A percentile compares a stretch with the other conserved stretches of the same genome.
These are phyloP conservation scores for Mormyrops boulengeri DNA, from an alignment of 2,797 vertebrate genomes.

Conservation along the genomic window DNA sequence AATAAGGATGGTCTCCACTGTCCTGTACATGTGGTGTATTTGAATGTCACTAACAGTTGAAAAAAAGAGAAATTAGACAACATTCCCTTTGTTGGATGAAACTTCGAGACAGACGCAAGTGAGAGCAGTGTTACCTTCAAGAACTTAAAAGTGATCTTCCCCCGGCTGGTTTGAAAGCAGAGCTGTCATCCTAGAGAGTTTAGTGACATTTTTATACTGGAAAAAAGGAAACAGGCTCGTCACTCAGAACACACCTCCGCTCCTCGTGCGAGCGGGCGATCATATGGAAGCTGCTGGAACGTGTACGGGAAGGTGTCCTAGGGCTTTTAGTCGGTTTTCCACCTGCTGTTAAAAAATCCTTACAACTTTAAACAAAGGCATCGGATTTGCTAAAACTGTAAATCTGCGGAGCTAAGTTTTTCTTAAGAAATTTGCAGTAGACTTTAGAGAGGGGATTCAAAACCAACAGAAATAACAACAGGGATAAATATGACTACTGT, in stretches of 20 bases:
- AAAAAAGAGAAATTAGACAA: background rate
- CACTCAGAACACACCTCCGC: background rate
- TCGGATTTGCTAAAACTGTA: background rate
- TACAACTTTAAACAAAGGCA: background rate
- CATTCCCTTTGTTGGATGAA: background rate
- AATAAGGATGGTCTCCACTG: background rate
- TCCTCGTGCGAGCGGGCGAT: background rate
- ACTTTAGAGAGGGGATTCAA: background rate
- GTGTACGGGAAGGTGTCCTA: background rate
- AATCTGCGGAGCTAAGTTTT: background rate
- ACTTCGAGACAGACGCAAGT: background rate
- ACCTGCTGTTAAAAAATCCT: background rate
- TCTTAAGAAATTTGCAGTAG: background rate
- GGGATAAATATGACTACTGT: background rate
- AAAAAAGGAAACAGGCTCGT: background rate
- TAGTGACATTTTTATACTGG: background rate
- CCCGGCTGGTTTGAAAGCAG: background rate
- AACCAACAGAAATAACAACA: background rate
- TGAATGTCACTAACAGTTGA: background rate
- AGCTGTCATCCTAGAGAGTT: background rate
- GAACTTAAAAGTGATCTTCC: background rate
- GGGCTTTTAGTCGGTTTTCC: background rate
- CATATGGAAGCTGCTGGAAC: background rate
- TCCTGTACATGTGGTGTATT: background rate
- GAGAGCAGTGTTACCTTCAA: background rate